Conservation (phyloP, 2,797 vertebrate species). For the Lates japonicus region DNA sequence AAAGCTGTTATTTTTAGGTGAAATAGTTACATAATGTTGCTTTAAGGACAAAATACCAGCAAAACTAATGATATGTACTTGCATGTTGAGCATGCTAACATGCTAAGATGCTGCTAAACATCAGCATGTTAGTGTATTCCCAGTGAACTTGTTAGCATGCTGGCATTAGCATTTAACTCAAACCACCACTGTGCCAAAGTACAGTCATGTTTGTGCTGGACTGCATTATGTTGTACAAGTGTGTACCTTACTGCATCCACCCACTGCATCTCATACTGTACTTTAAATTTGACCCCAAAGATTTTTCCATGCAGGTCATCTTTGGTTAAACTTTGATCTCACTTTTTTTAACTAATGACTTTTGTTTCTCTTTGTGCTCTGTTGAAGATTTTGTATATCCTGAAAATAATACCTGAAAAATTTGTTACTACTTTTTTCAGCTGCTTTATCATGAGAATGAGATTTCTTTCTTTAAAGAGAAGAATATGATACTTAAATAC, state of each 20-base stretch:
- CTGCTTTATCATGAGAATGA: background rate
- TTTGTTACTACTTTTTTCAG: background rate
- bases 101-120: no score
- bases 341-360: background rate
- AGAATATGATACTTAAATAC: background rate
- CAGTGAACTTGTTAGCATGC: no score
- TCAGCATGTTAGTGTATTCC: background rate
- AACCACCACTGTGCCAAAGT: no score
- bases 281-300: background rate
- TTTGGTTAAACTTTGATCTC: background rate
- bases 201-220: background rate
- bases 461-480: background rate
- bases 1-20: no score
- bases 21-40: no score
- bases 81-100: background rate
- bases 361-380: background rate
- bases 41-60: no score
- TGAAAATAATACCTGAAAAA: background rate
- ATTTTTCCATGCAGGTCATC: background rate
- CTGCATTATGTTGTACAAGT: background rate
- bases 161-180: no score
- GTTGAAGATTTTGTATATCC: background rate
- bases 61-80: no score
- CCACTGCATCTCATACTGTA: background rate
- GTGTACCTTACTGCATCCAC: background rate